phyloP scores from a whole-genome alignment of 2,797 vertebrate species.

The Sebastes itinus region DNA sequence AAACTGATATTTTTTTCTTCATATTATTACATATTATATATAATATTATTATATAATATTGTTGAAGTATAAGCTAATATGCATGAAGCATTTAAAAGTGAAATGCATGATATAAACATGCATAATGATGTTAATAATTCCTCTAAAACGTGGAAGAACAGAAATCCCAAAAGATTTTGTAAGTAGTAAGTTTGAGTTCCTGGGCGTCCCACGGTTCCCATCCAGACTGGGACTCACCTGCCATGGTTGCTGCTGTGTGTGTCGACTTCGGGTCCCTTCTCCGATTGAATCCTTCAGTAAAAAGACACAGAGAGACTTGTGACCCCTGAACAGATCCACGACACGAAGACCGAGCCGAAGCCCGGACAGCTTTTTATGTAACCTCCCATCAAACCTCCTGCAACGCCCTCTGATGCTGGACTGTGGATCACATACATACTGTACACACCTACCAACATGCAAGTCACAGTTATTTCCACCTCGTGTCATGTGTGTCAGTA shows the following conservation, averaged over 20 bases:
- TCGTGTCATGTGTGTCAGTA: background rate
- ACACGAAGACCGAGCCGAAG: background rate
- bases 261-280: constrained; percentile 2
- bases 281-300: constrained; percentile 55
- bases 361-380: constrained; percentile 42
- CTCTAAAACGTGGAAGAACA: background rate
- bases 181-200: background rate
- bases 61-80: background rate
- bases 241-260: constrained; percentile 65
- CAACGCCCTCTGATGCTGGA: constrained; percentile 39
- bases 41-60: background rate
- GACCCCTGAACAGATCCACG: background rate
- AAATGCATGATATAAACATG: background rate
- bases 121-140: background rate
- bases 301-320: constrained; percentile 16
- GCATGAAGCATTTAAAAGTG: background rate
- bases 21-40: too few species aligned
- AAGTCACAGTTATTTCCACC: background rate
- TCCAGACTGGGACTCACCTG: constrained; percentile 69
- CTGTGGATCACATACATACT: constrained; percentile 7
- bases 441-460: background rate
- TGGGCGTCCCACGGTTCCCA: background rate
- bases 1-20: too few species aligned
- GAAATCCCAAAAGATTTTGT: background rate
- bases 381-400: constrained; percentile 37